A percentile compares a stretch with the other conserved stretches of the same genome.
Conservation (phyloP, 1,140 invertebrate genomes). For the Lepidurus arcticus region DNA sequence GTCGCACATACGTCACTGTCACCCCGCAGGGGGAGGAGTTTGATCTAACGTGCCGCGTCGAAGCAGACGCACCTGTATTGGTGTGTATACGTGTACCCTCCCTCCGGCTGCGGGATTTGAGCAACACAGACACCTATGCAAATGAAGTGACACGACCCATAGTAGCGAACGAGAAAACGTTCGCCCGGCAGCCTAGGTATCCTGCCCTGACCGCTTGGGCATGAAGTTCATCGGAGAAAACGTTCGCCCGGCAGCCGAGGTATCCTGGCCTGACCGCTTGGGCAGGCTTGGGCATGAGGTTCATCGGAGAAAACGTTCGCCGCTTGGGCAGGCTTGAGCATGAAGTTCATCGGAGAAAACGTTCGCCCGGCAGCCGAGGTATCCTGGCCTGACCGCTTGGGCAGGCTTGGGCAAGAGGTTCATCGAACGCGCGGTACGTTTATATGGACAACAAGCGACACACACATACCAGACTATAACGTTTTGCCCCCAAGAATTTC, state of each 20-base stretch:
- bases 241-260: neutral
- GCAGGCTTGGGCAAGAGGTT: neutral
- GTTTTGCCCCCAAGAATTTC: constrained; percentile 4
- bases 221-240: neutral
- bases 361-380: neutral
- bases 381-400: neutral
- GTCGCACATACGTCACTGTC: constrained; percentile 9
- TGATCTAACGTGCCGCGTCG: constrained; percentile 14
- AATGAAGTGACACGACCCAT: neutral
- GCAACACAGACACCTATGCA: constrained; percentile 3
- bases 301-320: constrained; percentile 18
- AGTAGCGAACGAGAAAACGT: neutral
- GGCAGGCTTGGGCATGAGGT: neutral
- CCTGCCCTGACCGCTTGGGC: neutral
- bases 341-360: neutral
- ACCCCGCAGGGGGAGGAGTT: constrained; percentile 20
- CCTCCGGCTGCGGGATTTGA: constrained; percentile 5
- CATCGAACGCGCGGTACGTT: neutral
- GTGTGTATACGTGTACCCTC: constrained; percentile 18
- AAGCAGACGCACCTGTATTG: constrained; percentile 18
- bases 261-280: neutral
- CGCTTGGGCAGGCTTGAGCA: neutral
- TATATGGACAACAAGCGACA: neutral
- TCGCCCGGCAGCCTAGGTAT: neutral
- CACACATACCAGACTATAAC: neutral